These are phyloP conservation scores for Dolichoris vasculosae DNA, from an alignment of 1,140 invertebrate genomes.

Conservation along the genomic window DNA sequence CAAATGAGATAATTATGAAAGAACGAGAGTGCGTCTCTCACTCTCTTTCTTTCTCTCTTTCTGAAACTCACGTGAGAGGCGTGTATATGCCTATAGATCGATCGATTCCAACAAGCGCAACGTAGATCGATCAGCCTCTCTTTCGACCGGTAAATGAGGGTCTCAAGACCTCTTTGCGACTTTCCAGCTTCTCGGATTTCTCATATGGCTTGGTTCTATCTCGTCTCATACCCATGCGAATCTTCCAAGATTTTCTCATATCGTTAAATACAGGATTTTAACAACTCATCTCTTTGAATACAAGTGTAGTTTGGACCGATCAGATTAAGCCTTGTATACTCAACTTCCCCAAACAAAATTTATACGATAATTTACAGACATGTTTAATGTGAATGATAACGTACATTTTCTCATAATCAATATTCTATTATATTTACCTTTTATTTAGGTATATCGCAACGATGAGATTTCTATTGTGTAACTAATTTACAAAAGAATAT, in stretches of 20 bases:
- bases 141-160: conserved; percentile 51
- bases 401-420: background rate
- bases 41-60: conserved; percentile 10
- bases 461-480: background rate
- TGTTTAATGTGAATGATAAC: background rate
- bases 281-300: conserved; percentile 33
- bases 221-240: background rate
- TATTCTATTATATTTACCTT: background rate
- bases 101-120: conserved; percentile 43
- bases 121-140: conserved; percentile 56
- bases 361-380: conserved; percentile 13
- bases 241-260: conserved; percentile 17
- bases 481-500: background rate
- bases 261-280: conserved; percentile 41
- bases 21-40: conserved; percentile 41
- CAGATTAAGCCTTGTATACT: conserved; percentile 30
- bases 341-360: conserved; percentile 32
- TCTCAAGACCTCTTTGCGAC: background rate
- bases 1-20: conserved; percentile 70
- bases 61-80: conserved; percentile 46
- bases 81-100: conserved; percentile 45
- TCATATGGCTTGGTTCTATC: background rate
- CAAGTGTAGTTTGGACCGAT: conserved; percentile 13
- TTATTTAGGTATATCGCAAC: background rate
- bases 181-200: conserved; percentile 51